Base-by-base conservation (phyloP, 1,140 invertebrate species). In the Euura lappo region DNA sequence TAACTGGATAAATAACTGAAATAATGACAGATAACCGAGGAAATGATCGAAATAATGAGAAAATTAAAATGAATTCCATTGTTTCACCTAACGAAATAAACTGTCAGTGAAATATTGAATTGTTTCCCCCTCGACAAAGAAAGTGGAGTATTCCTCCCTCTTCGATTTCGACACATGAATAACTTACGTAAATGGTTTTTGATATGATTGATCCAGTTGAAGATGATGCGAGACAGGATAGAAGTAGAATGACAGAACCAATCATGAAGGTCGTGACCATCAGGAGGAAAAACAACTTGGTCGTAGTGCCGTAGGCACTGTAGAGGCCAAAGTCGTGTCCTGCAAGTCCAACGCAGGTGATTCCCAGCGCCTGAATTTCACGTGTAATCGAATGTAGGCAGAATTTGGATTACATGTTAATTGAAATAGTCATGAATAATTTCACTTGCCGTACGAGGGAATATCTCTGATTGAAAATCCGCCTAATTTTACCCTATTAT, bases 171-270 rank as follows among this genome's bases (percentile, higher is more conserved):
- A 28, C 28, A 28, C 28, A 28, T 28, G 28, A 28, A 28, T 28
- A 1, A 94, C 94, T 95, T 89, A 96, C 95, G 81, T 94, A 95
- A 73, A 94, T 91, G 3, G 94, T 96, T 88, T 96, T 96, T 0
- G 93, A 90, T 74, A 96, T 91, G 74, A 96, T 93, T 11, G 93
- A 91, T 5, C 93, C 93, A 0, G 94, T 94, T 6, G 94, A 91
- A 47, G 94, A 88, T 2, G 94, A 95, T 10, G 92, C 85, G 1
- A 96, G 76, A 78, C 93, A 95, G 8, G 94, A 92, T 6, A 93
- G 78, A 7, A 96, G 81, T 43, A 96, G 81, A 74, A 94, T 90
- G 73, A 93, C 92, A 5, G 94, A 95, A 10, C 92, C 91, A 71
- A 96, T 92, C 78, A 96, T 89, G 83, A 94, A 96, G 7, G 94